Base-by-base conservation (phyloP, 2,113 vertebrate species). In the Otis tarda region DNA sequence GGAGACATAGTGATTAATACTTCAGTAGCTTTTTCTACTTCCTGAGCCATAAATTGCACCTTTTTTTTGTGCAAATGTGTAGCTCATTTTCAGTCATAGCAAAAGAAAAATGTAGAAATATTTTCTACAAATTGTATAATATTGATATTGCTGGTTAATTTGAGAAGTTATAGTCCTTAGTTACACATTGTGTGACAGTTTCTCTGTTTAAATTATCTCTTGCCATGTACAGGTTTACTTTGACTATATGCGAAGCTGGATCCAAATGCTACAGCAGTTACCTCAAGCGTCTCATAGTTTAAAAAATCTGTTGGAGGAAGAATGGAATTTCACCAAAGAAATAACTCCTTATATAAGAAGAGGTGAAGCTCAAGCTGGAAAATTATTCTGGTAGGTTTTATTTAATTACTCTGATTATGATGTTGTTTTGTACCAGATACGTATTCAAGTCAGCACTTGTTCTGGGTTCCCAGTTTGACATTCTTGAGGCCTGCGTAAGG, bases 261-360 rank as follows among this genome's bases (percentile, higher is more conserved):
- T 99, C 97, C 98, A 98, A 98, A 99, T 99, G 99, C 97, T 99
- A 82, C 99, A 99, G 98, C 98, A 99, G 93, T 98, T 99, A 97
- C 99, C 99, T 96, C 99, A 99, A 93, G 99, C 99, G 2, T 99
- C 99, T 85, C 99, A 99, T 97, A 99, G 99, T 95, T 98, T 99
- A 97, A 99, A 99, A 98, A 99, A 99, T 95, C 98, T 99, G 19
- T 97, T 99, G 74, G 99, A 99, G 87, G 99, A 99, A 96, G 99
- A 99, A 97, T 99, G 99, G 99, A 98, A 99, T 98, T 99, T 99
- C 98, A 99, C 99, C 97, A 99, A 99, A 98, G 99, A 99, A 98
- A 99, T 99, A 97, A 99, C 99, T 53, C 99, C 99, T 65, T 99
- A 99, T 81, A 99, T 99, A 95, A 98, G 99, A 33, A 99, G 99